Evolutionary conservation across 2,797 vertebrate species (phyloP).

Genomic region (Typhlichthys subterraneus): DNA sequence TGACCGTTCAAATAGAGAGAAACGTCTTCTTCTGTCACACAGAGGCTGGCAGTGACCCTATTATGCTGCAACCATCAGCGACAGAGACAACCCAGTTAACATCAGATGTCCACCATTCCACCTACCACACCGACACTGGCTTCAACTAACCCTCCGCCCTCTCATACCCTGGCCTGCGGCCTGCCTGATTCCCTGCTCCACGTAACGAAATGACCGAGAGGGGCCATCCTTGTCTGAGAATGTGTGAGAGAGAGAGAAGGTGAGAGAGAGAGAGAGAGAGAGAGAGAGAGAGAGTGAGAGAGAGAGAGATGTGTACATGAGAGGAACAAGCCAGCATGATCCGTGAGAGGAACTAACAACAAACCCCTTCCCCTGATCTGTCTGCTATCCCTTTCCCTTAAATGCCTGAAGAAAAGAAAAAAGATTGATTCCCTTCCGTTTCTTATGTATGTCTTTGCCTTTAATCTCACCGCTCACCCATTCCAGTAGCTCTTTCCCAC

Average conservation of each 20-base stretch:
- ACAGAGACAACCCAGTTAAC: slow-evolving; percentile 98
- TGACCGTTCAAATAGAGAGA: neutral
- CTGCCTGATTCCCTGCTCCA: slow-evolving; percentile 74
- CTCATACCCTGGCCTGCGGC: slow-evolving; percentile 50
- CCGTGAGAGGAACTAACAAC: slow-evolving; percentile 70
- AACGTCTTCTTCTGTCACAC: slow-evolving; percentile 8
- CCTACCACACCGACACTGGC: slow-evolving; percentile 93
- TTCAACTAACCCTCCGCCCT: slow-evolving; percentile 84
- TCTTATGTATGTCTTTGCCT: slow-evolving; percentile 68
- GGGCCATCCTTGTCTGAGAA: slow-evolving; percentile 71
- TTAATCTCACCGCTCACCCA: slow-evolving; percentile 58
- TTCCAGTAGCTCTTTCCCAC: slow-evolving; percentile 39
- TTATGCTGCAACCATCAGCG: slow-evolving; percentile 94
- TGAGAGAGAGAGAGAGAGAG: no score
- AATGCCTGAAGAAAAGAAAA: slow-evolving; percentile 51
- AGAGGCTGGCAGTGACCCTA: slow-evolving; percentile 83
- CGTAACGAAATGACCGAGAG: slow-evolving; percentile 63
- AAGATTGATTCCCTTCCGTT: slow-evolving; percentile 53
- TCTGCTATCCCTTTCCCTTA: slow-evolving; percentile 28
- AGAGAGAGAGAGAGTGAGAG: slow-evolving; percentile 16
- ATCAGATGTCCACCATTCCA: slow-evolving; percentile 88
- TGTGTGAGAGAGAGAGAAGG: slow-evolving; percentile 5
- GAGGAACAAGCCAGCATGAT: slow-evolving; percentile 72
- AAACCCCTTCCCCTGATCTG: slow-evolving; percentile 43
- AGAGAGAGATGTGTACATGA: slow-evolving; percentile 61